Conservation (phyloP, 2,797 vertebrate species). For the Alca torda region DNA sequence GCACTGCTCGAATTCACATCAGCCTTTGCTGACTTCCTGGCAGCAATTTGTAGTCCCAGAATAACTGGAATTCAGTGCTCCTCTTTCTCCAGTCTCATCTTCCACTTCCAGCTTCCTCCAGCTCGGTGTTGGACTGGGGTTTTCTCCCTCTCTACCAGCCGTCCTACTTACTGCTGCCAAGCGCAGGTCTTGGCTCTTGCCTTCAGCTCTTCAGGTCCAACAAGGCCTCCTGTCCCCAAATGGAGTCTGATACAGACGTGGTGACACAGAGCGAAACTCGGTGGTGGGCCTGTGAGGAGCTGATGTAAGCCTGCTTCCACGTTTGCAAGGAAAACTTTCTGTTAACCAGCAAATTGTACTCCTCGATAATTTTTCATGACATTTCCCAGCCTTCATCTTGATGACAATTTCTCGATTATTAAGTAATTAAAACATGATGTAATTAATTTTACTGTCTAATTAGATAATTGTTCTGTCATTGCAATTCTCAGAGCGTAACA, state of each 20-base stretch:
- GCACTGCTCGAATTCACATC: not conserved
- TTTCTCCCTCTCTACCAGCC: not conserved
- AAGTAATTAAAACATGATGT: not conserved
- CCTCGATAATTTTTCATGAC: not conserved
- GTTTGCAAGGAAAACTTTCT: not conserved
- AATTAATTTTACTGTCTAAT: constrained; percentile 38
- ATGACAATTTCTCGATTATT: not conserved
- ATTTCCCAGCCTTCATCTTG: not conserved
- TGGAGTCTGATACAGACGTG: fast-evolving
- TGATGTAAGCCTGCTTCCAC: not conserved
- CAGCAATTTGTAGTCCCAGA: not conserved
- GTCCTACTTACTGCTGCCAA: not conserved
- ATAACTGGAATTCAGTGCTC: not conserved
- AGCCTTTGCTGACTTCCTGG: not conserved
- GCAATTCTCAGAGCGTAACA: not conserved
- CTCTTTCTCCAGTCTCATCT: not conserved
- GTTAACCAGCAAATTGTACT: not conserved
- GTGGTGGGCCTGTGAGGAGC: not conserved
- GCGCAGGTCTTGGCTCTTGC: not conserved
- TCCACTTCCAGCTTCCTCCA: not conserved
- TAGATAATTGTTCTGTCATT: constrained; percentile 8
- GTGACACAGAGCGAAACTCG: fast-evolving
- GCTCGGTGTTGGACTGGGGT: fast-evolving
- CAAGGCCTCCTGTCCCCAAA: not conserved
- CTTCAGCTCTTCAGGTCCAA: not conserved